These are phyloP conservation scores for Atta cephalotes DNA, from an alignment of 1,140 invertebrate genomes.

Conservation along the genomic window DNA sequence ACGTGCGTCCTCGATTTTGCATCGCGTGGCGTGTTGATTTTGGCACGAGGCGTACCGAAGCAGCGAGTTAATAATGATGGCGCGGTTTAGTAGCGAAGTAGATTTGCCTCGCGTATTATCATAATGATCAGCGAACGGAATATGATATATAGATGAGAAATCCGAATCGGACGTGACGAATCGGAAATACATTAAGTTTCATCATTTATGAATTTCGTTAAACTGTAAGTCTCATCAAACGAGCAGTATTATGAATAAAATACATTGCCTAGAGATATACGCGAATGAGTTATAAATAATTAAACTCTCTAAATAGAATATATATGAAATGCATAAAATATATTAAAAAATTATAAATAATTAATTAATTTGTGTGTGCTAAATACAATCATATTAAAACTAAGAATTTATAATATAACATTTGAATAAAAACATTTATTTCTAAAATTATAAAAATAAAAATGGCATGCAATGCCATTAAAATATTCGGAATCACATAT, in stretches of 20 bases:
- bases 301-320: not conserved
- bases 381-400: not conserved
- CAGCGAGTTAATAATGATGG: conserved; percentile 50
- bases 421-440: conserved; percentile 15
- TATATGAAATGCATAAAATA: not conserved
- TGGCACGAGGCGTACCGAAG: conserved; percentile 37
- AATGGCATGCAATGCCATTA: not conserved
- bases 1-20: conserved; percentile 44
- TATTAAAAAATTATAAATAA: conserved; percentile 24
- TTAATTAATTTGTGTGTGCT: not conserved
- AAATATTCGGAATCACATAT: not conserved
- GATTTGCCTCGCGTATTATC: conserved; percentile 36
- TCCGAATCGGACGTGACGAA: conserved; percentile 12
- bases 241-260: not conserved
- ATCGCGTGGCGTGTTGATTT: conserved; percentile 49
- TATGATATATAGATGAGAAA: conserved; percentile 31
- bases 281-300: not conserved
- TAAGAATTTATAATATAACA: not conserved
- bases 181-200: not conserved
- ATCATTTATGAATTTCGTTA: not conserved
- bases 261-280: not conserved
- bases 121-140: conserved; percentile 44
- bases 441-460: not conserved
- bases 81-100: conserved; percentile 44
- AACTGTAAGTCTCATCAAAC: not conserved